Conservation (phyloP, 2,797 vertebrate genomes). For the Rhincodon typus region DNA sequence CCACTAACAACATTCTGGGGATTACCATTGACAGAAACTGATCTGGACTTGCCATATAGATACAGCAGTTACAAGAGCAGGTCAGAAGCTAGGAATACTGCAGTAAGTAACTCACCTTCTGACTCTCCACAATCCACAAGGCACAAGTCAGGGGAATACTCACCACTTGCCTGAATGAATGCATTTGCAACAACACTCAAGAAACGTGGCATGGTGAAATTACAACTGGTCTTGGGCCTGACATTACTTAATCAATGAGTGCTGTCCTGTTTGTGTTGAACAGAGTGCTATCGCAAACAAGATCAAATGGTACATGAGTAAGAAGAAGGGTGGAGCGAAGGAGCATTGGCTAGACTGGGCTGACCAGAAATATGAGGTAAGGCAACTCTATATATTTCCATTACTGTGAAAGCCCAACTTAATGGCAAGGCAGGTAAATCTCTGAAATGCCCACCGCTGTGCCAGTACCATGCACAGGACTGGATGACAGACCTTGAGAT, state of each 20-base stretch:
- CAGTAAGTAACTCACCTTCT: too few relatives aligned
- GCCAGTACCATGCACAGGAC: not conserved
- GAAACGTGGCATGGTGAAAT: not conserved
- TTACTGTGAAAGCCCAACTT: too few relatives aligned
- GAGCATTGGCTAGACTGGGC: conserved; percentile 32
- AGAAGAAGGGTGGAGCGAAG: not conserved
- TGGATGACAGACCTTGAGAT: not conserved
- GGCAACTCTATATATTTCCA: not conserved
- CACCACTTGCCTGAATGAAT: too few relatives aligned
- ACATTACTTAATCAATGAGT: not conserved
- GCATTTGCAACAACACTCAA: too few relatives aligned
- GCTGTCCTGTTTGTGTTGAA: not conserved
- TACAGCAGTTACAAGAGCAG: too few relatives aligned
- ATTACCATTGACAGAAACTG: too few relatives aligned
- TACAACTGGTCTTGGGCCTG: not conserved
- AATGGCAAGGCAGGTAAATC: too few relatives aligned
- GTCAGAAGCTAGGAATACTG: too few relatives aligned
- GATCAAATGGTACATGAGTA: not conserved
- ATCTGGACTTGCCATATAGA: too few relatives aligned
- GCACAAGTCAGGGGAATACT: too few relatives aligned
- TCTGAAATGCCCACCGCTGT: not conserved
- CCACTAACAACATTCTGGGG: too few relatives aligned
- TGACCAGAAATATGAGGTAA: not conserved
- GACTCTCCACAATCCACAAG: too few relatives aligned
- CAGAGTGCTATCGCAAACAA: conserved; percentile 32